A percentile compares a stretch with the other conserved stretches of the same genome.
Conservation (phyloP, 2,888 invertebrate genomes). For the Aporophyla lueneburgensis region DNA sequence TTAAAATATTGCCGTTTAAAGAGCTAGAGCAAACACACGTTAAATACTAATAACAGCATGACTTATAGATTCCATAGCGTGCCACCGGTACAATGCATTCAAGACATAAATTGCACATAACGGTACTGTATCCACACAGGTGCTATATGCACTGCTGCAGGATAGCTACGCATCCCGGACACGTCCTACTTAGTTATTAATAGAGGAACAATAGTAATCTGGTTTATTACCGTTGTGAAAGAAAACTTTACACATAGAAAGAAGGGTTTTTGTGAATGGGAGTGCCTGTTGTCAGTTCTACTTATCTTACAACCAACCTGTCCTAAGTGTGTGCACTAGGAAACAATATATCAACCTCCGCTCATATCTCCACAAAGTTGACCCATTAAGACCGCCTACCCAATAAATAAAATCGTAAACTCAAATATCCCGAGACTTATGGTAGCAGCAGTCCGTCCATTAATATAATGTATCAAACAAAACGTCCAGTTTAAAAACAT, state of each 20-base stretch:
- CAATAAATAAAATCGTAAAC: conserved; percentile 62
- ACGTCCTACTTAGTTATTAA: conserved; percentile 25
- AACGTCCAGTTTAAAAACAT: conserved; percentile 80
- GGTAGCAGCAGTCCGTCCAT: conserved; percentile 75
- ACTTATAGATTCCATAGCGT: conserved; percentile 40
- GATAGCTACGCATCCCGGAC: conserved; percentile 23
- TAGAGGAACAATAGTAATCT: neutral
- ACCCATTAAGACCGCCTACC: conserved; percentile 57
- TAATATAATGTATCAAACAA: conserved; percentile 83
- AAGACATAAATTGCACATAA: conserved; percentile 50
- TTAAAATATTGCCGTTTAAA: neutral
- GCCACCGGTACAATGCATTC: conserved; percentile 46
- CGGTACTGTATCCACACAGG: conserved; percentile 47
- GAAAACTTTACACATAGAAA: neutral
- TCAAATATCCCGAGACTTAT: conserved; percentile 75
- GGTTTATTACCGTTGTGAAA: neutral
- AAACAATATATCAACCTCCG: conserved; percentile 54
- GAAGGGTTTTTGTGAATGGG: conserved; percentile 14
- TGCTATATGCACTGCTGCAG: conserved; percentile 27
- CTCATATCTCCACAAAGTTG: conserved; percentile 56
- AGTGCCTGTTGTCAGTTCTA: no score
- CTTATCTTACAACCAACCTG: conserved; percentile 35
- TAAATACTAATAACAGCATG: conserved; percentile 38
- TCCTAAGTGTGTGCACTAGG: conserved; percentile 46
- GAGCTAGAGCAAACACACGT: conserved; percentile 9